A percentile compares a stretch with the other conserved stretches of the same genome.
Evolutionary conservation across 2,797 vertebrate genomes (phyloP).

Genomic region (Paramormyrops hopkinsi): DNA sequence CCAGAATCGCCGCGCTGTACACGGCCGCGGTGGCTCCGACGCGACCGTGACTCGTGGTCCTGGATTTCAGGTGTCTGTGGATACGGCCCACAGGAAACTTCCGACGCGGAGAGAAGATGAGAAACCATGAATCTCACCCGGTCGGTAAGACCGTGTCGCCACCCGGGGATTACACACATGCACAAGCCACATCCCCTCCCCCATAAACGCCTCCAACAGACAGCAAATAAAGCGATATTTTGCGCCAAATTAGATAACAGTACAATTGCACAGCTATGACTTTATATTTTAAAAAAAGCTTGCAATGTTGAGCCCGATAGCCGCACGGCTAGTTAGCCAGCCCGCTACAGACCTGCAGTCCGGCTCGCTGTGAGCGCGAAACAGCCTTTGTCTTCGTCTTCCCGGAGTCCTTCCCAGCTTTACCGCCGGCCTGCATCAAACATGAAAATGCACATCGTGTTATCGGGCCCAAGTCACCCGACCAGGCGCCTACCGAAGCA

Average conservation of each 20-base stretch:
- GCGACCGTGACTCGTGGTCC: slow-evolving; percentile 71
- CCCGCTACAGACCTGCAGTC: slow-evolving; percentile 73
- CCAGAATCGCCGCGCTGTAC: slow-evolving; percentile 70
- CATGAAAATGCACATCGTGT: background rate
- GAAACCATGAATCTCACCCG: background rate
- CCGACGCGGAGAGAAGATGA: background rate
- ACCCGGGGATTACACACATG: background rate
- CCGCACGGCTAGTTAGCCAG: background rate
- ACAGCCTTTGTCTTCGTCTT: slow-evolving; percentile 94
- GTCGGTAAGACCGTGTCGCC: background rate
- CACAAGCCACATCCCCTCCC: background rate
- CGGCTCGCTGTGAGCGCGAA: slow-evolving; percentile 91
- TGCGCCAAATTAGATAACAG: background rate
- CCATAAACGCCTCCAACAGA: background rate
- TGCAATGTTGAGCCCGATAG: background rate
- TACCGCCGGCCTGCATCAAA: slow-evolving; percentile 77
- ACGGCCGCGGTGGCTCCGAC: slow-evolving; percentile 72
- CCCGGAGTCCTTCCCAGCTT: slow-evolving; percentile 90
- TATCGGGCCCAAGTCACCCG: background rate
- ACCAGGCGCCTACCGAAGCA: background rate
- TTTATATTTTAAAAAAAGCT: background rate
- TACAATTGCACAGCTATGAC: background rate
- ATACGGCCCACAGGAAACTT: slow-evolving; percentile 73
- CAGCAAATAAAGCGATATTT: background rate
- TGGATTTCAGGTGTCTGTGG: slow-evolving; percentile 70